Percentiles rank a stretch among this genome's conserved stretches.
These are phyloP conservation scores for Willisornis vidua DNA, from an alignment of 2,113 vertebrate genomes.

Conservation along the genomic window DNA sequence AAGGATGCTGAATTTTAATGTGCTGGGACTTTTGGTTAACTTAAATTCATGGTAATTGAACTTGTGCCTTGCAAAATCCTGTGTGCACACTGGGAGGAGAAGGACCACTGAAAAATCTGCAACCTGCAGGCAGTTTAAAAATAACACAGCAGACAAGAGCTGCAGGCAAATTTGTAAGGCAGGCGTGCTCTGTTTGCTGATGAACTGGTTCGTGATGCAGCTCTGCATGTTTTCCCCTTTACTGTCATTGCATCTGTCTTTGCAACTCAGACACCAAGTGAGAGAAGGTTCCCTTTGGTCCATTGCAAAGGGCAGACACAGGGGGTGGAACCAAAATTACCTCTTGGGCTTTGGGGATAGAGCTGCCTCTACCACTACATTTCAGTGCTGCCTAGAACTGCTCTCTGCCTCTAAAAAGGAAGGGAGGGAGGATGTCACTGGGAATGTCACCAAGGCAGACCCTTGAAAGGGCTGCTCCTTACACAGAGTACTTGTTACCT, in stretches of 20 bases:
- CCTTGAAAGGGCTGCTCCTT: neutral
- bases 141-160: slow-evolving; percentile 63
- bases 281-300: neutral
- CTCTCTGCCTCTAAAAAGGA: neutral
- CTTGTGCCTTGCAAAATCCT: neutral
- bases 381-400: neutral
- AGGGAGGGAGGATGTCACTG: neutral
- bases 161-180: slow-evolving; percentile 52
- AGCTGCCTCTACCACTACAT: neutral
- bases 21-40: neutral
- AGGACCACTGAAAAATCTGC: slow-evolving; percentile 49
- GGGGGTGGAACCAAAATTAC: neutral
- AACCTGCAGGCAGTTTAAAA: slow-evolving; percentile 68
- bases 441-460: neutral
- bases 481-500: neutral
- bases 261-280: neutral
- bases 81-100: neutral
- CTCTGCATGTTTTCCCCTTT: slow-evolving; percentile 21
- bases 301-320: neutral
- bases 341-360: neutral
- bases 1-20: neutral
- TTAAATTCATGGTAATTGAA: neutral
- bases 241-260: slow-evolving; percentile 15
- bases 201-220: slow-evolving; percentile 49
- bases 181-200: slow-evolving; percentile 59